A percentile compares a stretch with the other conserved stretches of the same genome.
Conservation (phyloP, 2,797 vertebrate genomes). For the Enteromius unitaeniatus region DNA sequence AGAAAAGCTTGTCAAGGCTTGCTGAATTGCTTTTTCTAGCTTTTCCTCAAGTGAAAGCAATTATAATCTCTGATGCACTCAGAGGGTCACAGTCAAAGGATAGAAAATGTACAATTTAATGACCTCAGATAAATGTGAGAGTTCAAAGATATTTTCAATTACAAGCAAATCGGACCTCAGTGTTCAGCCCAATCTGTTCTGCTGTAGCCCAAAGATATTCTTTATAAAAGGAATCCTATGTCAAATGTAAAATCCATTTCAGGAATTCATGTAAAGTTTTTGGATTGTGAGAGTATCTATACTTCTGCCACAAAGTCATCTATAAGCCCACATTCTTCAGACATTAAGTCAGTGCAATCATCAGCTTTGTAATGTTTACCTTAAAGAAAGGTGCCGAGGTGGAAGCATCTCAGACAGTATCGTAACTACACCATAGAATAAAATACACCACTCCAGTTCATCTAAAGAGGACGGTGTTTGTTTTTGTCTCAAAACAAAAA, state of each 20-base stretch:
- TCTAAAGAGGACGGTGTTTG: background rate
- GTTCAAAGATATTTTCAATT: slow-evolving; percentile 59
- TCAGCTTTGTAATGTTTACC: slow-evolving; percentile 45
- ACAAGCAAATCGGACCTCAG: slow-evolving; percentile 1
- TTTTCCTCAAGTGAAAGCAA: slow-evolving; percentile 64
- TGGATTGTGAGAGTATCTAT: slow-evolving; percentile 43
- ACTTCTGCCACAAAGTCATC: slow-evolving; percentile 51
- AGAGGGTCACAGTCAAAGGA: slow-evolving; percentile 62
- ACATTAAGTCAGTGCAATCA: slow-evolving; percentile 60
- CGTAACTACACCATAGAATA: background rate
- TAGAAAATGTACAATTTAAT: slow-evolving; percentile 61
- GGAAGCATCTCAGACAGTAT: background rate
- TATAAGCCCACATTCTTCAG: slow-evolving; percentile 53
- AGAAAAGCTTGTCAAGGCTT: slow-evolving; percentile 74
- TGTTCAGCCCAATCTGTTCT: slow-evolving; percentile 41
- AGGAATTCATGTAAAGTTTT: slow-evolving; percentile 46
- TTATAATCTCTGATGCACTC: slow-evolving; percentile 66
- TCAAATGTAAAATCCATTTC: slow-evolving; percentile 51
- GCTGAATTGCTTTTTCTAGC: slow-evolving; percentile 67
- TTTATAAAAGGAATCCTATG: slow-evolving; percentile 60
- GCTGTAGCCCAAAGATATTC: slow-evolving; percentile 60
- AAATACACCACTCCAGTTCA: background rate
- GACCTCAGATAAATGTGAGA: slow-evolving; percentile 62
- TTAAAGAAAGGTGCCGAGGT: slow-evolving; percentile 51
- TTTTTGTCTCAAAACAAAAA: background rate